A percentile compares a stretch with the other conserved stretches of the same genome.
Conservation (phyloP, 2,113 vertebrate species). For the Phylloscopus whistleri region DNA sequence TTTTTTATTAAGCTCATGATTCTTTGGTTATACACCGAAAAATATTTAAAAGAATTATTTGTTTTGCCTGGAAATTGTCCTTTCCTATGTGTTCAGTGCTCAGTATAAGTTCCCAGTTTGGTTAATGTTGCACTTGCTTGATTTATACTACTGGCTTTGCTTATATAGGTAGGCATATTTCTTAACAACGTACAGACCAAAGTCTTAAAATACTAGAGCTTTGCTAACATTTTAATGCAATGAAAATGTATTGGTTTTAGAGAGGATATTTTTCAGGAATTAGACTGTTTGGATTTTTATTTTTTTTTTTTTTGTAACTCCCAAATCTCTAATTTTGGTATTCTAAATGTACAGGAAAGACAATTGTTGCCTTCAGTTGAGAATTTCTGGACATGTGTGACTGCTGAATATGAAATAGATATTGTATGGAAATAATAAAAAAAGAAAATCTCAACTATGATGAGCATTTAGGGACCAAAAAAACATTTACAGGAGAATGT, state of each 20-base stretch:
- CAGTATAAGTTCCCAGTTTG: not conserved
- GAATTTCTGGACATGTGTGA: not conserved
- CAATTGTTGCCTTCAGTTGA: not conserved
- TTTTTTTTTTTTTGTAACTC: not conserved
- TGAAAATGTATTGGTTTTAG: not conserved
- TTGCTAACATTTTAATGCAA: not conserved
- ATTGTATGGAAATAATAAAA: not conserved
- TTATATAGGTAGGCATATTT: not conserved
- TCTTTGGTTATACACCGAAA: not conserved
- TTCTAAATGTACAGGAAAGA: not conserved
- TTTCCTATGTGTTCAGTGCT: not conserved
- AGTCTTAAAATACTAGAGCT: not conserved
- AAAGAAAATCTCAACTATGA: not conserved
- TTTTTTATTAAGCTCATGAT: constrained; percentile 5
- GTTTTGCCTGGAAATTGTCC: constrained; percentile 1
- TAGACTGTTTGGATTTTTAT: not conserved
- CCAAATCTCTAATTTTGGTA: not conserved
- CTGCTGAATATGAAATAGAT: not conserved
- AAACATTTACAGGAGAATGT: not conserved
- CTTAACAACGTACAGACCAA: not conserved
- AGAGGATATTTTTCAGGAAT: not conserved
- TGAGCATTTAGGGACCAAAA: not conserved
- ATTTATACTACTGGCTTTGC: not conserved
- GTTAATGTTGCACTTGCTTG: not conserved
- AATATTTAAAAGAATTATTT: constrained; percentile 1